Conservation (phyloP, 2,888 invertebrate species). For the Slavum lentiscoides region DNA sequence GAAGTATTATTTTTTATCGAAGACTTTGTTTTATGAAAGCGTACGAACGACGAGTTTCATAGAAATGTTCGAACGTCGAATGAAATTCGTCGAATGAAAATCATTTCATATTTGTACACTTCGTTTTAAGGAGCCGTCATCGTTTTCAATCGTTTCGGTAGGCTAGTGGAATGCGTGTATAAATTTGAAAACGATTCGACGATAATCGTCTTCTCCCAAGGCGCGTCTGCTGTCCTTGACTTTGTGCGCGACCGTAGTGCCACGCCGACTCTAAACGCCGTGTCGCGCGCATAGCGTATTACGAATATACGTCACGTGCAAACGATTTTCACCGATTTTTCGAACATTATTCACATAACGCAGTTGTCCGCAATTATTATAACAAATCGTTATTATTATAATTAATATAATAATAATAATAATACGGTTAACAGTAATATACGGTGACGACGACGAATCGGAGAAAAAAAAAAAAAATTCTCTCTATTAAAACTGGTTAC, state of each 20-base stretch:
- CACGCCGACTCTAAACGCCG: neutral
- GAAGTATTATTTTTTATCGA: too few relatives aligned
- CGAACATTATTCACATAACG: too few relatives aligned
- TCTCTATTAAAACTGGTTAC: slow-evolving; percentile 40
- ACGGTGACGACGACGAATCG: slow-evolving; percentile 23
- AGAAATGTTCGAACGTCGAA: neutral
- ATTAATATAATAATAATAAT: slow-evolving; percentile 1
- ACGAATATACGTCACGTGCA: too few relatives aligned
- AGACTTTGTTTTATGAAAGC: neutral
- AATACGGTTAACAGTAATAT: neutral
- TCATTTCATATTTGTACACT: too few relatives aligned
- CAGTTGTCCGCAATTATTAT: too few relatives aligned
- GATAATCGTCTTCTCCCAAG: neutral
- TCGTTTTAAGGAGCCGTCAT: too few relatives aligned
- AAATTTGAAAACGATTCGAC: neutral
- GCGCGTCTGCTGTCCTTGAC: slow-evolving; percentile 14
- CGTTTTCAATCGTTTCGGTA: too few relatives aligned
- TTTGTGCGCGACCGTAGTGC: neutral
- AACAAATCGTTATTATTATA: too few relatives aligned
- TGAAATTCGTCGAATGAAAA: too few relatives aligned
- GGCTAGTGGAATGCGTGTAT: too few relatives aligned
- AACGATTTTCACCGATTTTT: too few relatives aligned
- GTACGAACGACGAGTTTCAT: neutral
- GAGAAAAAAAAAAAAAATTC: neutral
- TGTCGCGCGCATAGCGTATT: neutral